A percentile compares a stretch with the other conserved stretches of the same genome.
These are phyloP conservation scores for Eulemur macaco DNA, from an alignment of 2,113 vertebrate species.

Conservation along the genomic window DNA sequence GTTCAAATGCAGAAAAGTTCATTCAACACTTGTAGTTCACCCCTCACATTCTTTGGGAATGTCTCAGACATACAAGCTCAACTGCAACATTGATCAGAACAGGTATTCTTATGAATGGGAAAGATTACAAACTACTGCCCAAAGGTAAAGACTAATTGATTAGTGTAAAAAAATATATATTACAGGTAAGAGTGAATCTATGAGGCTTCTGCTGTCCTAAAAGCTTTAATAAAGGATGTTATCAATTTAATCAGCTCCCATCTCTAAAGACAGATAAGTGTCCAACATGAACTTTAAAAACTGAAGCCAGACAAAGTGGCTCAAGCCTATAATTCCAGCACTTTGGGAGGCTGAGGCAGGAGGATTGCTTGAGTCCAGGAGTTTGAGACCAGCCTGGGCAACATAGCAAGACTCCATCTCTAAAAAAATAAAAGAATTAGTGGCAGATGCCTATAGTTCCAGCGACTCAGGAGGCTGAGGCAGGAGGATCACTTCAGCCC, in stretches of 20 bases:
- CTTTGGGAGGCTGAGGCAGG: too few relatives aligned
- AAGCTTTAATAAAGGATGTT: conserved; percentile 6
- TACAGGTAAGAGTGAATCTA: neutral
- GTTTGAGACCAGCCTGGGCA: too few relatives aligned
- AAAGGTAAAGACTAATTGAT: neutral
- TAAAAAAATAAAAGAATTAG: too few relatives aligned
- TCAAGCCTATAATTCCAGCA: too few relatives aligned
- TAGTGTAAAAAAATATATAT: conserved; percentile 20
- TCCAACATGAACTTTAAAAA: conserved; percentile 40
- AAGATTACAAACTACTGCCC: neutral
- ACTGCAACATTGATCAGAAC: neutral
- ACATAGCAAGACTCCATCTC: too few relatives aligned
- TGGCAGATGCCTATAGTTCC: too few relatives aligned
- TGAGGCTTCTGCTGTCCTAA: neutral
- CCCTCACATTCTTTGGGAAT: neutral
- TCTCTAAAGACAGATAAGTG: conserved; percentile 1
- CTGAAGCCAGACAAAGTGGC: neutral
- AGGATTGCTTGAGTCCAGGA: too few relatives aligned
- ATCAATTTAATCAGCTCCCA: conserved; percentile 7
- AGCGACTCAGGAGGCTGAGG: too few relatives aligned
- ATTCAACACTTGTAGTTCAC: neutral
- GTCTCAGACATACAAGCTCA: neutral
- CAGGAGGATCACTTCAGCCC: too few relatives aligned
- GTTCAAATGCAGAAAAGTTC: neutral
- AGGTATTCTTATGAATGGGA: neutral